These are phyloP conservation scores for Lipophrys pholis DNA, from an alignment of 2,113 vertebrate species.

Conservation along the genomic window DNA sequence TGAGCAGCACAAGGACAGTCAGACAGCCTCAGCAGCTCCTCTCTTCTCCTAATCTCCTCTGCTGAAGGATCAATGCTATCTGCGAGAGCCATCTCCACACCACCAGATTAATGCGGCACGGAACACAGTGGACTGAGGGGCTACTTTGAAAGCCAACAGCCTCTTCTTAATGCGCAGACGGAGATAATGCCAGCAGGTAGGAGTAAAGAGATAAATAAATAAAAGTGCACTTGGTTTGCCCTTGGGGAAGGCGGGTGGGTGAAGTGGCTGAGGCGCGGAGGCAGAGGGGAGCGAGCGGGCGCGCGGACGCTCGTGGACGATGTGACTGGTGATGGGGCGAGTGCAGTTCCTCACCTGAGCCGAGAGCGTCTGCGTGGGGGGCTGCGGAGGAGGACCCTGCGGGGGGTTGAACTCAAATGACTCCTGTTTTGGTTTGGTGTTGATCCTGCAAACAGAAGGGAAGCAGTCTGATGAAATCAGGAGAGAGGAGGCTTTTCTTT, in stretches of 20 bases:
- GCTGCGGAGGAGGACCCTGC: conserved; percentile 80
- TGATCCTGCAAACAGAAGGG: conserved; percentile 78
- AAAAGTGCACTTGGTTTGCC: conserved; percentile 51
- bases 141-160: conserved; percentile 64
- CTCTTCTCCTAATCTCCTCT: conserved; percentile 70
- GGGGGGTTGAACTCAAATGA: conserved; percentile 93
- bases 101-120: conserved; percentile 66
- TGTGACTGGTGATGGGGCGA: neutral
- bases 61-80: conserved; percentile 75
- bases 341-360: conserved; percentile 75
- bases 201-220: conserved; percentile 42
- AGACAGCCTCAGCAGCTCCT: conserved; percentile 54
- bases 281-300: conserved; percentile 30
- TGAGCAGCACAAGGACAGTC: conserved; percentile 62
- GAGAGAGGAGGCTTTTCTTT: too few species aligned
- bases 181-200: conserved; percentile 49
- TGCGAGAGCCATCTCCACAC: conserved; percentile 63
- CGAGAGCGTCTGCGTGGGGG: conserved; percentile 71
- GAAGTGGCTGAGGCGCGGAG: conserved; percentile 12
- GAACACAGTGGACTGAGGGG: conserved; percentile 54
- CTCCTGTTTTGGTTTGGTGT: conserved; percentile 98
- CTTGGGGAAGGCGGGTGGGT: conserved; percentile 47
- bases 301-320: conserved; percentile 2
- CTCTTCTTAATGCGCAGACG: conserved; percentile 46
- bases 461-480: too few species aligned